Evolutionary conservation across 2,113 vertebrate species (phyloP), one percentile per base, ranked within the genome.

Genomic region (Erinaceus europaeus): DNA sequence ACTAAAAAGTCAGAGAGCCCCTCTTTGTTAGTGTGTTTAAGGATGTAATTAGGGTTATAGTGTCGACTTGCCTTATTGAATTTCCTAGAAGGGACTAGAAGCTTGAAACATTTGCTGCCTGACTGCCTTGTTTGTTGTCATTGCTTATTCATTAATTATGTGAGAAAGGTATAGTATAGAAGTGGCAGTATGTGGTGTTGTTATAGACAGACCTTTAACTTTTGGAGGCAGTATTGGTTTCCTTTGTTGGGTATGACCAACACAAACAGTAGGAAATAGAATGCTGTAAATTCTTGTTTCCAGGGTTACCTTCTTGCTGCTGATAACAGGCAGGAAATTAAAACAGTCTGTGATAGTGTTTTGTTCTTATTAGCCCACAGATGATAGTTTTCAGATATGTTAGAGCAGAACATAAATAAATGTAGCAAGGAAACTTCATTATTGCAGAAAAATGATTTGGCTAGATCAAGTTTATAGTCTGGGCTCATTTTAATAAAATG

Each of bases 241-340:
- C 72, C 81, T 59, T 67, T 75, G 90, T 52, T 69, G 9, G 81
- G 81, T 72, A 48, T 4, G 93, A 12, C 80, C 14, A 88, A 89
- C n/a, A 12, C 80, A 12, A 88, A 89, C n/a, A 84, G 78, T 65
- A 68, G 94, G 85, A 91, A 84, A 89, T 65, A 65, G 95, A 95
- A 89, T 72, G 57, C 77, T 52, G 6, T 27, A 93, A 9, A 21
- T 86, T 0, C 94, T 74, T 18, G 97, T 98, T 97, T 96, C 97
- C 97, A 97, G 95, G 97, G 97, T 97, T 98, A 97, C 97, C 96
- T 95, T 96, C 68, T 93, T 79, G 46, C 69, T 40, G 95, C 97
- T 95, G 96, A 97, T 96, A 97, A 95, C 95, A 79, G 80, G 94
- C 97, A 97, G 98, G 98, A 98, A 98, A 98, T 98, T 97, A 98